Percentiles rank a stretch among this genome's conserved stretches.
Evolutionary conservation across 2,113 vertebrate genomes (phyloP).

Genomic region (Probosciger aterrimus): DNA sequence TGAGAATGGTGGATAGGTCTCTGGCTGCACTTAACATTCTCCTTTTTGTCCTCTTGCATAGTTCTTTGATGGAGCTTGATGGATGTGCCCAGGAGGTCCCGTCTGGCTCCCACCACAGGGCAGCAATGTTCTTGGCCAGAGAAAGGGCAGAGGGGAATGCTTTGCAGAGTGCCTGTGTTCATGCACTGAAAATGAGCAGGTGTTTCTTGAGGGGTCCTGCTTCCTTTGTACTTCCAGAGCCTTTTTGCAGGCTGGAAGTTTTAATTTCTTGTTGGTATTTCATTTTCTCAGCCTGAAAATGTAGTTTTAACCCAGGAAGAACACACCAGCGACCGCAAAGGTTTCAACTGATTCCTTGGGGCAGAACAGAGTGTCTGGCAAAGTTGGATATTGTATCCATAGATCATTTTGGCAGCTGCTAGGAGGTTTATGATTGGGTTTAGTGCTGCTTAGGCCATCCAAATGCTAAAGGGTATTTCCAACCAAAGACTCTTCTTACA

Average conservation of each 20-base stretch:
- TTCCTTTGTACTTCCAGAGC: background rate
- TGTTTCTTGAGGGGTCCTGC: background rate
- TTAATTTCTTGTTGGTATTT: background rate
- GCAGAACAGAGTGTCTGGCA: background rate
- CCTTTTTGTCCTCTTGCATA: background rate
- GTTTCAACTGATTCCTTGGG: background rate
- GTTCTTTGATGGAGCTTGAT: background rate
- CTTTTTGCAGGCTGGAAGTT: background rate
- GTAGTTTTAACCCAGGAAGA: background rate
- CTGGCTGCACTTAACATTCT: background rate
- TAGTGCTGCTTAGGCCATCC: background rate
- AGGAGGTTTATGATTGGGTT: background rate
- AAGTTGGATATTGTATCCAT: background rate
- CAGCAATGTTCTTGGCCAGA: background rate
- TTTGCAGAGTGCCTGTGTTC: background rate
- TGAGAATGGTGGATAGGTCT: background rate
- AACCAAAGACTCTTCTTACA: background rate
- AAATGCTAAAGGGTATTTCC: background rate
- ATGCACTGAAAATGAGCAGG: background rate
- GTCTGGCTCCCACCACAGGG: background rate
- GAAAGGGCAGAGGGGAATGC: background rate
- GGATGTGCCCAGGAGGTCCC: background rate
- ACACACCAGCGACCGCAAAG: background rate
- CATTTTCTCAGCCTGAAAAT: background rate
- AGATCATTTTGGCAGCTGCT: background rate